Percentiles rank a stretch among this genome's conserved stretches.
Evolutionary conservation across 2,888 invertebrate species (phyloP).

Genomic region (Scaptomyza cyrtandrae): DNA sequence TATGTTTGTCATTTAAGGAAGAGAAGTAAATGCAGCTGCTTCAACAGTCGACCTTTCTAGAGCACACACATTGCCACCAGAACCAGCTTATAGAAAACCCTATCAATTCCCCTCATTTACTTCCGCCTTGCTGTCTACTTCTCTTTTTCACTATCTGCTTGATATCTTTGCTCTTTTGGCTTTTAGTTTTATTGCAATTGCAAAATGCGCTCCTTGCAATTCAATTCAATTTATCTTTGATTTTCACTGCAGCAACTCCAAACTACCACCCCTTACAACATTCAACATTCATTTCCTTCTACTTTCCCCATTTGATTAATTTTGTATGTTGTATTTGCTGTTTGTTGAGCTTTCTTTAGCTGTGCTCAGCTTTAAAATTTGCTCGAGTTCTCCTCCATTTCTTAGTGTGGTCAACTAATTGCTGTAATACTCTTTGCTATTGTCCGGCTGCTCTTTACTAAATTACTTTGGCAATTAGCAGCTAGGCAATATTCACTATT

Average conservation of each 20-base stretch:
- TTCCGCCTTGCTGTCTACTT: neutral
- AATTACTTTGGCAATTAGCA: constrained; percentile 76
- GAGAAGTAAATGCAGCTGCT: constrained; percentile 8
- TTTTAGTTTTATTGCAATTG: constrained; percentile 70
- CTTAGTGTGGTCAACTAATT: constrained; percentile 51
- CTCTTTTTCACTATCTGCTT: neutral
- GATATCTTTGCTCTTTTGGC: constrained; percentile 7
- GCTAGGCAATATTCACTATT: constrained; percentile 25
- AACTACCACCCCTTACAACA: neutral
- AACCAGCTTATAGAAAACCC: neutral
- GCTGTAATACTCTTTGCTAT: constrained; percentile 36
- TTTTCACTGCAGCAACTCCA: constrained; percentile 40
- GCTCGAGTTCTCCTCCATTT: neutral
- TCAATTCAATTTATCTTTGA: constrained; percentile 78
- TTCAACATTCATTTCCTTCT: constrained; percentile 5
- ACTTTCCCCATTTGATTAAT: constrained; percentile 52
- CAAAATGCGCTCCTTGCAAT: constrained; percentile 61
- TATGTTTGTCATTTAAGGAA: neutral
- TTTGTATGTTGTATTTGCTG: constrained; percentile 53
- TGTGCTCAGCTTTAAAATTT: constrained; percentile 22
- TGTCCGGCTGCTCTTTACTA: constrained; percentile 45
- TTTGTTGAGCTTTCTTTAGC: constrained; percentile 4
- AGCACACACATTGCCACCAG: constrained; percentile 2
- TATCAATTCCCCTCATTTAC: neutral
- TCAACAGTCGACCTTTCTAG: constrained; percentile 15